Base-by-base conservation (phyloP, 2,797 vertebrate species). In the Tarsius wallacei region DNA sequence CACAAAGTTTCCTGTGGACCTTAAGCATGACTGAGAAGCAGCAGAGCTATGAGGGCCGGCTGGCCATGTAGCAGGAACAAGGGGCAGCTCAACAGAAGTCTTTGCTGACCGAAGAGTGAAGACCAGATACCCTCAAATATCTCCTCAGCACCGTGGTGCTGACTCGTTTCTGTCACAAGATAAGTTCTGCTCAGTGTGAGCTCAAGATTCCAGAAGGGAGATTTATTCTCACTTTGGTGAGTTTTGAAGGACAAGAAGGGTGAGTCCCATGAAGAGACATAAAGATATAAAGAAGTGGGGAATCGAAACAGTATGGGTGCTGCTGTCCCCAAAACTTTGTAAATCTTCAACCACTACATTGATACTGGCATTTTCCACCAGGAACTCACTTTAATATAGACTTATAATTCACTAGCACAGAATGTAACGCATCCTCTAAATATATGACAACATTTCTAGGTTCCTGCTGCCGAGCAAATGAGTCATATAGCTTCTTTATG, bases 211-310 rank as follows among this genome's bases (percentile, higher is more conserved):
- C 21, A 85, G 84, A 70, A 93, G 42, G 28, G 31, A 17, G 22
- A 76, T 77, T 89, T 51, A 51, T 83, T 87, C 14, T 85, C 19
- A 66, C 11, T 81, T 61, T 83, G 36, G 11, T 95, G 51, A 90
- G 31, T 80, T 96, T 68, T 57, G 66, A 87, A 89, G 33, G 24
- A 76, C 12, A 47, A 68, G 31, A 63, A 82, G 13, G 3, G 31
- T 19, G 91, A 81, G 19, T 7, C 17, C 9, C 33, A 64, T 0
- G 3, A 53, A 61, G 36, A 93, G 21, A 42, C 5, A 13, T 26
- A 15, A 42, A 42, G 6, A 28, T 11, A 83, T 19, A n/a, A 93
- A 64, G 21, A 17, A 78, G 10, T 22, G 42, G 66, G 81, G 21
- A 85, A 86, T 80, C 17, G 78, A 87, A 90, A 24, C 36, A 3